Percentiles rank a stretch among this genome's conserved stretches.
These are phyloP conservation scores for Botia almorhae DNA, from an alignment of 2,797 vertebrate species.

Conservation along the genomic window DNA sequence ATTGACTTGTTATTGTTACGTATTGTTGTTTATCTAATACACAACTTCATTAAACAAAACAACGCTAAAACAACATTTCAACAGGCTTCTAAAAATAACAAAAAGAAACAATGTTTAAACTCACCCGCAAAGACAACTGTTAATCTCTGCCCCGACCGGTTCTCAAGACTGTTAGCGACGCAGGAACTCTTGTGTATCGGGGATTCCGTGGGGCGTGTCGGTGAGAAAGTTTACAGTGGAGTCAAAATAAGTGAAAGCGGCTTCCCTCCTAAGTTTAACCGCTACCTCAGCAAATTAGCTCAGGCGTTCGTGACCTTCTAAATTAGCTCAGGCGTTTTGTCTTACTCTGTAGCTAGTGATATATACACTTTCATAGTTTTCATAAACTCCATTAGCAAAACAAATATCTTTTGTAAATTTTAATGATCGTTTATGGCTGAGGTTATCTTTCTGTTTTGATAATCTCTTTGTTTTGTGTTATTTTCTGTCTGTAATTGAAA, in stretches of 20 bases:
- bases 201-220: slow-evolving; percentile 74
- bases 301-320: background rate
- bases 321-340: background rate
- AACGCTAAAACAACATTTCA: background rate
- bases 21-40: too few species aligned
- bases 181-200: slow-evolving; percentile 28
- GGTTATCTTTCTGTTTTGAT: background rate
- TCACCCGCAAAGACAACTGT: slow-evolving; percentile 9
- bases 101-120: background rate
- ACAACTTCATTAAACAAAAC: background rate
- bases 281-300: slow-evolving; percentile 20
- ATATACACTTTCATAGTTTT: background rate
- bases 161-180: slow-evolving; percentile 50
- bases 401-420: background rate
- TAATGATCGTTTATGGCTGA: background rate
- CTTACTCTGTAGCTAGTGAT: background rate
- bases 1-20: background rate
- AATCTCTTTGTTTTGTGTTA: background rate
- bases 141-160: slow-evolving; percentile 44
- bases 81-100: background rate
- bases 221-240: slow-evolving; percentile 69
- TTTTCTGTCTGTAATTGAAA: background rate
- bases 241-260: slow-evolving; percentile 55
- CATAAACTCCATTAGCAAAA: background rate
- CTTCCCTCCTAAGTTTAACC: slow-evolving; percentile 59